phyloP scores from a whole-genome alignment of 2,113 vertebrate genomes.

The Notothenia coriiceps region DNA sequence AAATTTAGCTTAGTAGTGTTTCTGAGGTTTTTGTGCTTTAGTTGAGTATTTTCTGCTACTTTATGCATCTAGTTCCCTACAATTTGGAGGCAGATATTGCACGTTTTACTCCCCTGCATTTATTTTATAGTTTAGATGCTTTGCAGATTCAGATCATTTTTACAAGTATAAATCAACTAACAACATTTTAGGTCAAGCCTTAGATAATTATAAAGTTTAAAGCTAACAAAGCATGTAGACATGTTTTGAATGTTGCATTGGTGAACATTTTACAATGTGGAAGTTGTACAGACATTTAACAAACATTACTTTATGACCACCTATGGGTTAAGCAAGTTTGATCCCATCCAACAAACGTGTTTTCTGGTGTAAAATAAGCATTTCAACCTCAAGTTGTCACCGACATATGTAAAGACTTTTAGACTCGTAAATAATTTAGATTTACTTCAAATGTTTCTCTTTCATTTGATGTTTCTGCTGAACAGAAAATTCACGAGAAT shows the following conservation, averaged over 20 bases:
- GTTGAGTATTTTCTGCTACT: background rate
- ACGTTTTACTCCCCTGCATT: background rate
- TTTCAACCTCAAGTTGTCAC: background rate
- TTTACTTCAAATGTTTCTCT: background rate
- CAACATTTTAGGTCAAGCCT: too few species aligned
- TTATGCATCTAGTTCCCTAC: background rate
- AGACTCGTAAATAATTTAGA: background rate
- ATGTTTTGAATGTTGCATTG: background rate
- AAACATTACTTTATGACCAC: background rate
- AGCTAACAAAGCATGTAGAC: background rate
- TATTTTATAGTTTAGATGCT: background rate
- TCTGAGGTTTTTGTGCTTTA: background rate
- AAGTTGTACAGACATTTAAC: background rate
- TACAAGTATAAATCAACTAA: background rate
- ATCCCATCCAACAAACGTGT: background rate
- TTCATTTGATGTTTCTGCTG: background rate
- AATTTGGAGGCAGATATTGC: background rate
- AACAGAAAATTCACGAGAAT: slow-evolving; percentile 79
- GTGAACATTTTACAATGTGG: background rate
- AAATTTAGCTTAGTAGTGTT: background rate
- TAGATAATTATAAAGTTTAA: background rate
- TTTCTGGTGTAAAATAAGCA: slow-evolving; percentile 1
- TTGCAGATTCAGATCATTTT: background rate
- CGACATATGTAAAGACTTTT: background rate
- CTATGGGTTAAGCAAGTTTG: background rate